These are phyloP conservation scores for Drosophila macrospina DNA, from an alignment of 2,888 invertebrate genomes.

Conservation along the genomic window DNA sequence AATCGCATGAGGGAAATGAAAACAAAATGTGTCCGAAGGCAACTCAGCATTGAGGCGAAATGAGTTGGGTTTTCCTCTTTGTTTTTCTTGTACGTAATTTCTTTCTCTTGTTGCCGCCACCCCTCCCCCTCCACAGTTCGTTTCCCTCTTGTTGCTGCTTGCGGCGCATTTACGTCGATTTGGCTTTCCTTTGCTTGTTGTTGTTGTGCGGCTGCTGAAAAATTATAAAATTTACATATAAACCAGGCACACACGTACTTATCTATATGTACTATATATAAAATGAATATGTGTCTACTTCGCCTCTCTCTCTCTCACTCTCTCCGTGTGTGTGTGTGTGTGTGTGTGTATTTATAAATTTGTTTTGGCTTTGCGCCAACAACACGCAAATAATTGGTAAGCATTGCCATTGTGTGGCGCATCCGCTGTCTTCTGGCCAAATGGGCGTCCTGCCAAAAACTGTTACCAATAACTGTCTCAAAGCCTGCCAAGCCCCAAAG, in stretches of 20 bases:
- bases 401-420: constrained; percentile 67
- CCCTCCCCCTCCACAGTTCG: not conserved
- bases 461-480: constrained; percentile 68
- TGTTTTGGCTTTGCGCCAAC: constrained; percentile 69
- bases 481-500: constrained; percentile 13
- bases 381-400: constrained; percentile 79
- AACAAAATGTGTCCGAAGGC: constrained; percentile 58
- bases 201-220: constrained; percentile 56
- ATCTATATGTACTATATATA: constrained; percentile 31
- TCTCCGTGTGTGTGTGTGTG: constrained; percentile 12
- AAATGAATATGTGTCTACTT: constrained; percentile 52
- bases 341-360: constrained; percentile 69
- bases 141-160: constrained; percentile 32
- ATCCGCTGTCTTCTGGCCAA: constrained; percentile 40
- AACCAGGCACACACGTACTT: constrained; percentile 48
- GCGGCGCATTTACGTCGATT: constrained; percentile 78
- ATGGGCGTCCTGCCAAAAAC: constrained; percentile 35
- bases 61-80: constrained; percentile 50
- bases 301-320: constrained; percentile 21
- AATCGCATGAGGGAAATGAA: constrained; percentile 72
- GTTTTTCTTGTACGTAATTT: constrained; percentile 49
- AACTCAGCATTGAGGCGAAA: constrained; percentile 48
- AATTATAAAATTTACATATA: constrained; percentile 75
- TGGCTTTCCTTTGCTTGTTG: constrained; percentile 31
- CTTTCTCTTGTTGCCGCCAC: constrained; percentile 3